A percentile compares a stretch with the other conserved stretches of the same genome.
These are phyloP conservation scores for Megastigmus dorsalis DNA, from an alignment of 2,888 invertebrate species.

Conservation along the genomic window DNA sequence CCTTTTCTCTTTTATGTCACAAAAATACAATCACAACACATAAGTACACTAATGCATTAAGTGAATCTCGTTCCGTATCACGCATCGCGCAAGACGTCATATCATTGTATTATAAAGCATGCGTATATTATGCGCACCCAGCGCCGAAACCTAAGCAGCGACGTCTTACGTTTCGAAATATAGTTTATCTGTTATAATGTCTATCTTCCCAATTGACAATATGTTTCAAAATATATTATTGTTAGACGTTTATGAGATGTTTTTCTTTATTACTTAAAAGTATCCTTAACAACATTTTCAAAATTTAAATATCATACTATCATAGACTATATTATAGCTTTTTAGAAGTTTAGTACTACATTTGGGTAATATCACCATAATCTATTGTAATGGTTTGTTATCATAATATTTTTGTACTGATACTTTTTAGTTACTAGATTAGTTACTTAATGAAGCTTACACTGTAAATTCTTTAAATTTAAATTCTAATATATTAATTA, in stretches of 20 bases:
- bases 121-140: constrained; percentile 30
- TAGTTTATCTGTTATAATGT: constrained; percentile 71
- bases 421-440: no score
- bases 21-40: constrained; percentile 39
- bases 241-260: constrained; percentile 67
- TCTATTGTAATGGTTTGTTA: no score
- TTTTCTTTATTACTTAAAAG: constrained; percentile 7
- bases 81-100: constrained; percentile 44
- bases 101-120: constrained; percentile 44
- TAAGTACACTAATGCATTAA: constrained; percentile 23
- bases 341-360: background rate
- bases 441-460: no score
- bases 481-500: no score
- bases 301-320: constrained; percentile 1
- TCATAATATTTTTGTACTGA: no score
- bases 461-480: no score
- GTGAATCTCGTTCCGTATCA: constrained; percentile 41
- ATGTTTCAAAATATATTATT: constrained; percentile 73
- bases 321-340: background rate
- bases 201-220: constrained; percentile 73
- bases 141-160: constrained; percentile 53
- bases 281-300: background rate
- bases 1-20: constrained; percentile 33
- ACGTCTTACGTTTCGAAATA: constrained; percentile 69
- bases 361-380: no score